Percentiles rank a stretch among this genome's conserved stretches.
phyloP scores from a whole-genome alignment of 2,888 invertebrate species.

The Trichopria drosophilae region DNA sequence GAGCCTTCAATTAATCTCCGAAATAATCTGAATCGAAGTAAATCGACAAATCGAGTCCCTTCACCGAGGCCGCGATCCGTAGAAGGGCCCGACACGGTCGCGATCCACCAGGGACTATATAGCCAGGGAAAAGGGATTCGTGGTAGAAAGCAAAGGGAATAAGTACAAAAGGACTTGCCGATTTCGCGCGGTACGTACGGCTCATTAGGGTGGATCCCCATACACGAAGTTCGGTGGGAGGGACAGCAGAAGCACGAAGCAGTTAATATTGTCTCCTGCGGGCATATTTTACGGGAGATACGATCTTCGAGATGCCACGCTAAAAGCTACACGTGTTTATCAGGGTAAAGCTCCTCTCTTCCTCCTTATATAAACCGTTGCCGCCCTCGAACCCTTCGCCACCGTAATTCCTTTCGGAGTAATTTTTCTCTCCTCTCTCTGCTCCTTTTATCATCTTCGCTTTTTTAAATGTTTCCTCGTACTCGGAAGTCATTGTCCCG shows the following conservation, averaged over 20 bases:
- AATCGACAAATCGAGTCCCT: no score
- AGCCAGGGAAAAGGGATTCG: no score
- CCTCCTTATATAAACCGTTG: slow-evolving; percentile 27
- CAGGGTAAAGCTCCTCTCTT: slow-evolving; percentile 44
- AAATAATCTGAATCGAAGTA: no score
- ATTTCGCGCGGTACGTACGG: slow-evolving; percentile 42
- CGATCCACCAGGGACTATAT: no score
- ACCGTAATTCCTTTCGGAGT: slow-evolving; percentile 44
- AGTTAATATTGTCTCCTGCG: slow-evolving; percentile 57
- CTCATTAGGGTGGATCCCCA: slow-evolving; percentile 46
- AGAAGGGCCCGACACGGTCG: no score
- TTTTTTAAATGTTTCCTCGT: no score
- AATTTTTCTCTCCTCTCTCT: slow-evolving; percentile 36
- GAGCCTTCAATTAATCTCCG: no score
- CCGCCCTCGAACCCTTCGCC: slow-evolving; percentile 43
- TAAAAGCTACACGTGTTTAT: slow-evolving; percentile 59
- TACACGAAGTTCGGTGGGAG: slow-evolving; percentile 34
- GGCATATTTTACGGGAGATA: slow-evolving; percentile 58
- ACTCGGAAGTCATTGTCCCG: no score
- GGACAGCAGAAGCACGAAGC: slow-evolving; percentile 53
- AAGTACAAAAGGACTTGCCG: slow-evolving; percentile 25
- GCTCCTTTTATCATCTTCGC: no score
- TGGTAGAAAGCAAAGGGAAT: no score
- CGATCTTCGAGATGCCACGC: slow-evolving; percentile 56
- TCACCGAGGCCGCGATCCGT: no score